Conservation (phyloP, 2,797 vertebrate species). For the Paguma larvata region DNA sequence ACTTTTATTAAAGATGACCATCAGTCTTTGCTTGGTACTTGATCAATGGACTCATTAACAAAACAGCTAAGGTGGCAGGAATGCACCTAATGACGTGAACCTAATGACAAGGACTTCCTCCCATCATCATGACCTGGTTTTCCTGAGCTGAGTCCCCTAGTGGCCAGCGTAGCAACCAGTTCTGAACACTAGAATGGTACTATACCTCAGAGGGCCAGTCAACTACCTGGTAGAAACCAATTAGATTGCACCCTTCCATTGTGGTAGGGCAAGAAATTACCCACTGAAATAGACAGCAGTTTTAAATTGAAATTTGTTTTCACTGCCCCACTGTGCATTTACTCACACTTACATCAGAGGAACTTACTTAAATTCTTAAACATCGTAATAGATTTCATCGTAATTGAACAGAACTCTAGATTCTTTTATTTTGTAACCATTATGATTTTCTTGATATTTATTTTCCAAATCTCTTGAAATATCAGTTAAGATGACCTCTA, state of each 20-base stretch:
- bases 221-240: background rate
- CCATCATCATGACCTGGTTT: background rate
- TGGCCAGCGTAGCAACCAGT: background rate
- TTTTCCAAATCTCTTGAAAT: conserved; percentile 25
- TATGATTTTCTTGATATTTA: background rate
- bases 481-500: background rate
- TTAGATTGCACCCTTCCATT: background rate
- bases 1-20: background rate
- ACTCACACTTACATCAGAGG: background rate
- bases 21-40: background rate
- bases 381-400: background rate
- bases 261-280: background rate
- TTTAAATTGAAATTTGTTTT: background rate
- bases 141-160: background rate
- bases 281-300: background rate
- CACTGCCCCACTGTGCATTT: background rate
- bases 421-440: background rate
- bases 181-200: background rate
- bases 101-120: background rate
- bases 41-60: background rate
- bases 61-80: background rate
- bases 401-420: background rate
- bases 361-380: background rate
- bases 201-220: background rate
- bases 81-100: background rate